These are phyloP conservation scores for Drosophila tanythrix DNA, from an alignment of 2,888 invertebrate species.

Conservation along the genomic window DNA sequence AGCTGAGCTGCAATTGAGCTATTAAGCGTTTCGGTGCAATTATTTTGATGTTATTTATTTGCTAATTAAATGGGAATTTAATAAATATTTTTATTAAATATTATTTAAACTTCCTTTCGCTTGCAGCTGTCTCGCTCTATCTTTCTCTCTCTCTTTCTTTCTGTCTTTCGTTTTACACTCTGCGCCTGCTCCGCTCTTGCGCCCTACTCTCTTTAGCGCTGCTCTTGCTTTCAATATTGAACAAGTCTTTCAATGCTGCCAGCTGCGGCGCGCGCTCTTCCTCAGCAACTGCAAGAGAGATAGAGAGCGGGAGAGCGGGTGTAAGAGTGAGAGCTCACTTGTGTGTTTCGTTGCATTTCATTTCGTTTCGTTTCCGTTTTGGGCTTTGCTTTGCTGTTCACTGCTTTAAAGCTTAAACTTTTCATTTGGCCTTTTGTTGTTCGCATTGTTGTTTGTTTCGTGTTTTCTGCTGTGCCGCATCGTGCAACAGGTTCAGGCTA, in stretches of 20 bases:
- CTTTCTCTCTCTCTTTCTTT: neutral
- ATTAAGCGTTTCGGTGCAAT: conserved; percentile 15
- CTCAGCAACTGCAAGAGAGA: neutral
- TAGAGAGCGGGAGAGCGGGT: neutral
- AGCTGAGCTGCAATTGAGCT: conserved; percentile 27
- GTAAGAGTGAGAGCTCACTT: neutral
- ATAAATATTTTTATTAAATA: neutral
- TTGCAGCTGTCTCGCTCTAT: conserved; percentile 5
- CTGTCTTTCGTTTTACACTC: conserved; percentile 18
- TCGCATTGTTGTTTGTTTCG: conserved; percentile 42
- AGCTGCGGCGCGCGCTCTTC: conserved; percentile 8
- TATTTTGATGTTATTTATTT: neutral
- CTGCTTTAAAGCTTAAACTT: conserved; percentile 57
- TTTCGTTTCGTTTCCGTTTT: conserved; percentile 23
- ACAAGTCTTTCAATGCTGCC: conserved; percentile 30
- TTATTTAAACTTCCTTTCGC: neutral
- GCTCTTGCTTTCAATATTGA: conserved; percentile 47
- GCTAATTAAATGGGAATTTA: neutral
- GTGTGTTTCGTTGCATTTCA: conserved; percentile 1
- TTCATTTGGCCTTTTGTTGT: conserved; percentile 48
- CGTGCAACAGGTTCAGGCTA: conserved; percentile 69
- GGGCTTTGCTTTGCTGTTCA: conserved; percentile 11
- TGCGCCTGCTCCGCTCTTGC: conserved; percentile 43
- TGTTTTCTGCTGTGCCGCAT: conserved; percentile 62
- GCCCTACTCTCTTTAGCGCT: conserved; percentile 5